Percentiles rank a stretch among this genome's conserved stretches.
These are phyloP conservation scores for Sinohyriopsis cumingii DNA, from an alignment of 2,888 invertebrate species.

Conservation along the genomic window DNA sequence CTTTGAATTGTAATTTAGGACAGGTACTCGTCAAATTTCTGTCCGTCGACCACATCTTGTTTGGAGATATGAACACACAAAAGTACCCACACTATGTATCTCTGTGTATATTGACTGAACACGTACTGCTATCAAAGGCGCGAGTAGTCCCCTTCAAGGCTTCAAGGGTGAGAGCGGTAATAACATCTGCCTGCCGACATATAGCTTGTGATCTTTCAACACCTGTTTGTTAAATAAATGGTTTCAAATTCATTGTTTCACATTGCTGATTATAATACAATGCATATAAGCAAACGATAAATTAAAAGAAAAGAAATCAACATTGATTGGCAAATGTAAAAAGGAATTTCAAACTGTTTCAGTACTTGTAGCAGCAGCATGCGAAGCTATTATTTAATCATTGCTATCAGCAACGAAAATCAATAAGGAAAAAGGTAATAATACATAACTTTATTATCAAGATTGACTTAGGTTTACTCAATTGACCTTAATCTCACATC, in stretches of 20 bases:
- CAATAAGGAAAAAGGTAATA: no score
- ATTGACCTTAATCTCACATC: no score
- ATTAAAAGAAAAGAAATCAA: neutral
- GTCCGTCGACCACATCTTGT: no score
- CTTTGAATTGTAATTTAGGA: no score
- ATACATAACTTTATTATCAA: no score
- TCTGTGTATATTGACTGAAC: neutral
- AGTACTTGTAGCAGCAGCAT: no score
- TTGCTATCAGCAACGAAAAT: no score
- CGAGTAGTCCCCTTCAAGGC: slow-evolving; percentile 79
- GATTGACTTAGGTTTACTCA: no score
- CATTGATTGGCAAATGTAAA: neutral
- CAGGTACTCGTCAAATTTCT: no score
- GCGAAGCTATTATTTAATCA: no score
- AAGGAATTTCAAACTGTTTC: no score
- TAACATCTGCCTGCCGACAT: slow-evolving; percentile 79
- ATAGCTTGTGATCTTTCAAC: slow-evolving; percentile 77
- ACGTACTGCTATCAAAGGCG: slow-evolving; percentile 78
- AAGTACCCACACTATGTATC: neutral
- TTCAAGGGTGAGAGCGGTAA: slow-evolving; percentile 79
- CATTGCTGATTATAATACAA: neutral
- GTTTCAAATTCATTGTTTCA: neutral
- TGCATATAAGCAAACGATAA: neutral
- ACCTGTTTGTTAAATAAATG: slow-evolving; percentile 69
- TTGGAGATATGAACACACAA: neutral